phyloP scores from a whole-genome alignment of 2,888 invertebrate species.

The Cantharis rustica region DNA sequence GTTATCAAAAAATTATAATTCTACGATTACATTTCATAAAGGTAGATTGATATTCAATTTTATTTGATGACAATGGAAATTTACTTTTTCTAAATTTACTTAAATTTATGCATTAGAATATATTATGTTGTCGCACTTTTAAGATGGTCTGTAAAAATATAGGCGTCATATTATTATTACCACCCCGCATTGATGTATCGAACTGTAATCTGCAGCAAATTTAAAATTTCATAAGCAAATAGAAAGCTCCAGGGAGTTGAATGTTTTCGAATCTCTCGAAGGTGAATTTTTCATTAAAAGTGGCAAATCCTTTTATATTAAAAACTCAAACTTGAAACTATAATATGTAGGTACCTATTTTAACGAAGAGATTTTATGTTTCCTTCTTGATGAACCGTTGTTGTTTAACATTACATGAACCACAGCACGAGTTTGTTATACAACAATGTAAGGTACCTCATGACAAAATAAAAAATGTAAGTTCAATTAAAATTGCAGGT shows the following conservation, averaged over 20 bases:
- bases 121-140: too few species aligned
- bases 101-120: background rate
- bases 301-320: background rate
- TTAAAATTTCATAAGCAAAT: background rate
- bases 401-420: background rate
- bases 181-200: background rate
- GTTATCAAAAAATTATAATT: background rate
- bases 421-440: background rate
- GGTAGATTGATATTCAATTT: background rate
- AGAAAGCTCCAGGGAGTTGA: background rate
- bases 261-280: background rate
- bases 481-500: background rate
- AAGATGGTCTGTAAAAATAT: background rate
- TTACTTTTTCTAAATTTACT: background rate
- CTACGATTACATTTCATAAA: background rate
- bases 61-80: background rate
- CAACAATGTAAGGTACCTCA: background rate
- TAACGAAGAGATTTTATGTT: background rate
- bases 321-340: background rate
- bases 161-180: background rate
- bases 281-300: background rate
- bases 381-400: background rate
- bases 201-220: background rate
- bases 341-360: too few species aligned
- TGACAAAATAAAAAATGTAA: background rate